These are phyloP conservation scores for Brachyhypopomus gauderio DNA, from an alignment of 2,113 vertebrate genomes.

Conservation along the genomic window DNA sequence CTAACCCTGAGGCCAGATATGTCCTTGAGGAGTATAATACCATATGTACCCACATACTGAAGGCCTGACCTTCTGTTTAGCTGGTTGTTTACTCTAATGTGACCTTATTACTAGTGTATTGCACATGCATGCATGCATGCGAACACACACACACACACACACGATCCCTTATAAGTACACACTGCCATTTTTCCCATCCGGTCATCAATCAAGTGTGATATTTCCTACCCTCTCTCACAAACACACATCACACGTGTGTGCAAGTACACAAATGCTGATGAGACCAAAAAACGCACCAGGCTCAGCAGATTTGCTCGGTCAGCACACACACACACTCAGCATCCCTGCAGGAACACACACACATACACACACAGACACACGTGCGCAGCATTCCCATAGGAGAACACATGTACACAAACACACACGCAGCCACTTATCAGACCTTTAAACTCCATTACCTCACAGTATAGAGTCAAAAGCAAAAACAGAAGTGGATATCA, in stretches of 20 bases:
- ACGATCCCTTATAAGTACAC: not conserved
- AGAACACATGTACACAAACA: not conserved
- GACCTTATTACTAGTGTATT: not conserved
- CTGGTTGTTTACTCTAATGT: not conserved
- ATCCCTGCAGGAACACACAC: conserved; percentile 17
- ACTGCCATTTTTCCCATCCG: conserved; percentile 18
- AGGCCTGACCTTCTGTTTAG: not conserved
- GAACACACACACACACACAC: not conserved
- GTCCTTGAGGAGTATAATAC: conserved; percentile 25
- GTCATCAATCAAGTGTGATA: conserved; percentile 31
- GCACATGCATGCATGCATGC: not conserved
- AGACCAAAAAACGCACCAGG: conserved; percentile 11
- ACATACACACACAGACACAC: conserved; percentile 9
- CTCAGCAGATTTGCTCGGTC: conserved; percentile 26
- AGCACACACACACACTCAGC: conserved; percentile 6
- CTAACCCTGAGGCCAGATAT: conserved; percentile 14
- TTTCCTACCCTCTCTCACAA: conserved; percentile 9
- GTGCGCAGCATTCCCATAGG: conserved; percentile 11
- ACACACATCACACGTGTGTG: conserved; percentile 9
- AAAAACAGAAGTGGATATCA: conserved; percentile 19
- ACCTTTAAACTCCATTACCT: conserved; percentile 38
- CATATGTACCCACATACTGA: conserved; percentile 17
- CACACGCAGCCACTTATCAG: conserved; percentile 26
- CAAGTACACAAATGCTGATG: conserved; percentile 35
- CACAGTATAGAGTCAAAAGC: conserved; percentile 25